Base-by-base conservation (phyloP, 2,113 vertebrate genomes). In the Lepisosteus oculatus region DNA sequence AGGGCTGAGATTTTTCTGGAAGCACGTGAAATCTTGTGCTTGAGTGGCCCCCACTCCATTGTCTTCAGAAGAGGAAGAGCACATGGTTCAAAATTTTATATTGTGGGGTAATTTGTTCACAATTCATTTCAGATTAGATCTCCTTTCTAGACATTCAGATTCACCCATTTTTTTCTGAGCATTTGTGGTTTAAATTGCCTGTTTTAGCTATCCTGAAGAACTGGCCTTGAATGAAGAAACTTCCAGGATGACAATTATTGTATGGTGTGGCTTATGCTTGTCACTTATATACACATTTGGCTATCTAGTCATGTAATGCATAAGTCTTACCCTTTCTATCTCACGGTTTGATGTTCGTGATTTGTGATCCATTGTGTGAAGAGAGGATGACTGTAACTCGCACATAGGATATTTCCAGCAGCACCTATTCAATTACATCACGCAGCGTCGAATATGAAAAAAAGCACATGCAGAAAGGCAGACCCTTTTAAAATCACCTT, bases 361-460 rank as follows among this genome's bases (percentile, higher is more conserved):
- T 69, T 74, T 80, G 82, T 82, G 82, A 84, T 88, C 79, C 76
- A 83, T 79, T 82, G 78, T 78, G 83, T 76, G 82, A 45, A 61
- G 79, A 76, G 73, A 76, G 71, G 67, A 51, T 29, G 14, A 42
- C n/a, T n/a, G 41, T 14, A 66, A 6, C 79, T 79, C 76, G 76
- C 81, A 69, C 61, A 6, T 43, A 64, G 66, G 43, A 75, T 83
- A 83, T 84, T 85, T 91, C 85, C 80, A 78, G 82, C 83, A 88
- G 84, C 89, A 90, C 87, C 89, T 92, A 85, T 89, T 85, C 79
- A 87, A 76, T 91, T 88, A 91, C 89, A 89, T 90, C 88, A 88
- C 87, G 78, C 76, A 80, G 81, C 87, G 88, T 89, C 79, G 86
- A 88, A 88, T 64, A 82, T 71, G 59, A 68, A 63, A 62, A 57